phyloP scores from a whole-genome alignment of 2,113 vertebrate genomes.

The Spermophilus dauricus region DNA sequence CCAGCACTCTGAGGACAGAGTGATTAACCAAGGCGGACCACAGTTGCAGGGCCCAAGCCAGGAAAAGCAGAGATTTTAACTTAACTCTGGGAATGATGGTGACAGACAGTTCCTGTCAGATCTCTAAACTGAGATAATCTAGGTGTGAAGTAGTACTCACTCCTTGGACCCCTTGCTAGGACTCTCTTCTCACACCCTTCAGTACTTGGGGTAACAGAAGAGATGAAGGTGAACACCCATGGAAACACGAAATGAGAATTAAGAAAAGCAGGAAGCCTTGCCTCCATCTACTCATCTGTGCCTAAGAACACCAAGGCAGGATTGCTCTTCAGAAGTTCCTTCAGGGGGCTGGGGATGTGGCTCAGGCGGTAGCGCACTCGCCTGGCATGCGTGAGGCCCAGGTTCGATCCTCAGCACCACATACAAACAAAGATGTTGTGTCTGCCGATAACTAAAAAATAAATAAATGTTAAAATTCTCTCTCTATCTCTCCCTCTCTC shows the following conservation, averaged over 20 bases:
- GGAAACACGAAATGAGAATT: background rate
- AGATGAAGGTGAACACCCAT: background rate
- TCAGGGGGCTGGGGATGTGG: no score
- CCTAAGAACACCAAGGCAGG: background rate
- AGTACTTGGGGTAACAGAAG: background rate
- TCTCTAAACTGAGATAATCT: background rate
- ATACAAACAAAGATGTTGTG: no score
- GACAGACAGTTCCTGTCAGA: background rate
- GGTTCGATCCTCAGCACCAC: no score
- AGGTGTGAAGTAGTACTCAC: background rate
- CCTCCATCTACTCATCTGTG: no score
- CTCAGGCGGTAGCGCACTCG: no score
- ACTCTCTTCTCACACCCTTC: background rate
- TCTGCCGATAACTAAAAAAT: no score
- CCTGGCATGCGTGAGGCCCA: no score
- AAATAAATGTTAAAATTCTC: no score
- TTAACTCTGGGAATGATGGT: background rate
- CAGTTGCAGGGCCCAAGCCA: background rate
- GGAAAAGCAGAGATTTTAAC: background rate
- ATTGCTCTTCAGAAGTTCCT: background rate
- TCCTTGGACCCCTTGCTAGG: fast-evolving
- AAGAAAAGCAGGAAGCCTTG: background rate
- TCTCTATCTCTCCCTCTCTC: no score
- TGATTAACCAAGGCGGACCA: background rate
- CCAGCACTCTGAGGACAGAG: background rate